These are phyloP conservation scores for Nymphicus hollandicus DNA, from an alignment of 2,113 vertebrate species.

Conservation along the genomic window DNA sequence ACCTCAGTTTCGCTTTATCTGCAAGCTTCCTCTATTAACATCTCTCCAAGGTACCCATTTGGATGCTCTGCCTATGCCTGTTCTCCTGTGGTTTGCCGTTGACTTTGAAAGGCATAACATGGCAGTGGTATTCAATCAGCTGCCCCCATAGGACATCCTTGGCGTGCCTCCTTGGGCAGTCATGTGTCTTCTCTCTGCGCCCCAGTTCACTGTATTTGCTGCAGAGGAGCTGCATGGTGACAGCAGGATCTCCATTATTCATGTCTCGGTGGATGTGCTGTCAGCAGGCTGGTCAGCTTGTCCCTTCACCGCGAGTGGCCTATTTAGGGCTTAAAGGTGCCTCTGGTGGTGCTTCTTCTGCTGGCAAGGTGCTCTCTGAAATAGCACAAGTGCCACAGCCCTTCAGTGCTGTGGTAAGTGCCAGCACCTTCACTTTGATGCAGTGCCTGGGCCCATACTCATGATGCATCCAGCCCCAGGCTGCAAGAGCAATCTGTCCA, in stretches of 20 bases:
- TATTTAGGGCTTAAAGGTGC: neutral
- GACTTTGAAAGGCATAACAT: neutral
- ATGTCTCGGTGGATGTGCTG: neutral
- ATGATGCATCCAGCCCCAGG: neutral
- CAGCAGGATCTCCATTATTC: neutral
- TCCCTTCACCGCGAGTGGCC: neutral
- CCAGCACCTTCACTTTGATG: neutral
- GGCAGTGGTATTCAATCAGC: neutral
- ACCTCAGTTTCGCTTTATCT: neutral
- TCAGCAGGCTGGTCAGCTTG: neutral
- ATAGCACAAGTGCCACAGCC: neutral
- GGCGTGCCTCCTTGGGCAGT: neutral
- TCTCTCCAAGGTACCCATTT: neutral
- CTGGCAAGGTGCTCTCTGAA: neutral
- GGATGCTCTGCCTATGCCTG: neutral
- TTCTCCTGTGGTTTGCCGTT: neutral
- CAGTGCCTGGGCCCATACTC: rapidly evolving
- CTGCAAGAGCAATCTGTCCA: neutral
- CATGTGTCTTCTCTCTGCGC: rapidly evolving
- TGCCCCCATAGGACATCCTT: neutral
- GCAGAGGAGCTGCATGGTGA: neutral
- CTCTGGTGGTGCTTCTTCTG: neutral
- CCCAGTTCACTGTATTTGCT: rapidly evolving
- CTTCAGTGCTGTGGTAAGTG: neutral
- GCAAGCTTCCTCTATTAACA: neutral